Conservation (phyloP, 2,113 vertebrate genomes). For the Tapirus terrestris region DNA sequence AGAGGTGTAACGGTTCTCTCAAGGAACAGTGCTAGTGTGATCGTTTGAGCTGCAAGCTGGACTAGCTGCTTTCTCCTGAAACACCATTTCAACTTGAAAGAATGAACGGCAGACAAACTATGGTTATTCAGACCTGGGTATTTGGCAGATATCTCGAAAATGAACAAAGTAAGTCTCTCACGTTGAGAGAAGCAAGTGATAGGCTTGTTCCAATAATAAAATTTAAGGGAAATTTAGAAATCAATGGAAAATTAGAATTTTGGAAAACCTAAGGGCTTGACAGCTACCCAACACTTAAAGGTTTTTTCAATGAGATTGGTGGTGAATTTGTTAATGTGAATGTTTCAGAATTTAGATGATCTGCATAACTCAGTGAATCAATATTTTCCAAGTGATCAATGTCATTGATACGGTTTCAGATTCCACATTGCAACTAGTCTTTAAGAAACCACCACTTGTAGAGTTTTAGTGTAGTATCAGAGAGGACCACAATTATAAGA, state of each 20-base stretch:
- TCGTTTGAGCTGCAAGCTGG: neutral
- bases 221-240: conserved; percentile 19
- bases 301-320: neutral
- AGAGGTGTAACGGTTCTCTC: neutral
- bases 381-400: neutral
- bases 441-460: neutral
- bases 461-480: neutral
- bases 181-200: neutral
- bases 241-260: conserved; percentile 39
- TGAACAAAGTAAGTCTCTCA: neutral
- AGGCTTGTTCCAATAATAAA: neutral
- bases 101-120: neutral
- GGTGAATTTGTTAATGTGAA: neutral
- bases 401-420: neutral
- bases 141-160: neutral
- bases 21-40: neutral
- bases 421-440: neutral
- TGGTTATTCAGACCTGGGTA: neutral
- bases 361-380: neutral
- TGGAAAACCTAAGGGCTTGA: neutral
- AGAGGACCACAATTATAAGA: neutral
- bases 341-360: neutral
- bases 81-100: neutral
- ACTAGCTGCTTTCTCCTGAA: neutral
- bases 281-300: neutral